Evolutionary conservation across 2,888 invertebrate species (phyloP).

Genomic region (Drosophila buzzatii): DNA sequence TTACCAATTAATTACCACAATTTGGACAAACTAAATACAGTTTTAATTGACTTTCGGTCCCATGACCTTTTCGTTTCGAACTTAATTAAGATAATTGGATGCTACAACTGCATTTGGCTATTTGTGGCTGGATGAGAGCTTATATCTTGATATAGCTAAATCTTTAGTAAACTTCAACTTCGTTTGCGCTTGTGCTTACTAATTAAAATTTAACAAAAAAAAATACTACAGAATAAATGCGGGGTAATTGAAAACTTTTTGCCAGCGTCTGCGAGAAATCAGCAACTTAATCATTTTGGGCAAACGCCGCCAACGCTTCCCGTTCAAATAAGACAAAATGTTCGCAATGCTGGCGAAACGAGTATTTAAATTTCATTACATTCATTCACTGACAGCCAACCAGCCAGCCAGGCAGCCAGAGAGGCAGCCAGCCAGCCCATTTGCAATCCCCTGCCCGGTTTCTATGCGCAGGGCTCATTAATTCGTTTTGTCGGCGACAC

Average conservation of each 20-base stretch:
- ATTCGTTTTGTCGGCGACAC: constrained; percentile 63
- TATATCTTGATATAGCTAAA: constrained; percentile 12
- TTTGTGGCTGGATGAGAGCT: not conserved
- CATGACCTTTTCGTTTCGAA: not conserved
- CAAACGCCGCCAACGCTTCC: constrained; percentile 10
- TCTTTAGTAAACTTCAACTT: constrained; percentile 5
- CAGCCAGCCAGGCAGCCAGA: not conserved
- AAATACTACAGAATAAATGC: constrained; percentile 60
- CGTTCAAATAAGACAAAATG: constrained; percentile 43
- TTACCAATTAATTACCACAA: constrained; percentile 7
- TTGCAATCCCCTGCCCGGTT: not conserved
- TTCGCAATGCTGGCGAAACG: constrained; percentile 48
- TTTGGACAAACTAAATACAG: not conserved
- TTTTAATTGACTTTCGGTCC: not conserved
- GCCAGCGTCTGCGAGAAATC: constrained; percentile 61
- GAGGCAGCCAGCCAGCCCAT: not conserved
- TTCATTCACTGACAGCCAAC: constrained; percentile 41
- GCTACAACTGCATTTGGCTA: constrained; percentile 14
- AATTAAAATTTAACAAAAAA: constrained; percentile 77
- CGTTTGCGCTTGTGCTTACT: constrained; percentile 38
- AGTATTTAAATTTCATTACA: constrained; percentile 72
- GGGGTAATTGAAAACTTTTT: constrained; percentile 78
- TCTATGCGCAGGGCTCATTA: constrained; percentile 62
- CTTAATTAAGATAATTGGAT: constrained; percentile 25
- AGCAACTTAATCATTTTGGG: constrained; percentile 65